A percentile compares a stretch with the other conserved stretches of the same genome.
These are phyloP conservation scores for Arenaria interpres DNA, from an alignment of 2,113 vertebrate genomes.

Conservation along the genomic window DNA sequence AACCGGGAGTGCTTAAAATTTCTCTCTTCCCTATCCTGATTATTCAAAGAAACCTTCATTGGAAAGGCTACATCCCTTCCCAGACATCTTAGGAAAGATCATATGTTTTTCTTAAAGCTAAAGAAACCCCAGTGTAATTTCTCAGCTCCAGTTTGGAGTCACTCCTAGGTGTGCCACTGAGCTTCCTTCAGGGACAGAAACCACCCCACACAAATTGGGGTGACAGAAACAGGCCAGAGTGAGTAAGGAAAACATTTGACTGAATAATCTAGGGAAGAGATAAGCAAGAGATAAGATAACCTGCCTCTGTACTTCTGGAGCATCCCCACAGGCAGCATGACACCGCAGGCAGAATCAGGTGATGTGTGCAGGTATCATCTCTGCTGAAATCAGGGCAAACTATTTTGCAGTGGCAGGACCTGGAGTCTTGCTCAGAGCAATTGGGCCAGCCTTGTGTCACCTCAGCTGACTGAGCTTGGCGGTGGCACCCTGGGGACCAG, in stretches of 20 bases:
- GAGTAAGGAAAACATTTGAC: neutral
- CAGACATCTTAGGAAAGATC: neutral
- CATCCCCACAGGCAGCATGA: neutral
- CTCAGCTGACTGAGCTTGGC: neutral
- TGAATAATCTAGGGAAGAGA: neutral
- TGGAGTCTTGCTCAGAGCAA: neutral
- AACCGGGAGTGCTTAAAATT: neutral
- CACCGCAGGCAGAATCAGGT: neutral
- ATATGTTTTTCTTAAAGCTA: neutral
- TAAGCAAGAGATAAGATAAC: neutral
- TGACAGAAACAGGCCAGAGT: neutral
- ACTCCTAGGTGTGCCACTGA: neutral
- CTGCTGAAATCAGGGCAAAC: neutral
- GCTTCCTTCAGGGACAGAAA: neutral
- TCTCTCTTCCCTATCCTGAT: neutral
- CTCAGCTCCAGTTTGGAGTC: neutral
- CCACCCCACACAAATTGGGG: rapidly evolving
- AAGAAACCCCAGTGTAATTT: neutral
- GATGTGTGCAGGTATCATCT: neutral
- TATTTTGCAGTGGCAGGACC: neutral
- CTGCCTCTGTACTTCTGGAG: neutral
- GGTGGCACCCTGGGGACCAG: neutral
- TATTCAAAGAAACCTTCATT: neutral
- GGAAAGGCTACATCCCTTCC: neutral
- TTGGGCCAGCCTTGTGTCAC: neutral